These are phyloP conservation scores for Strigamia transsilvanica DNA, from an alignment of 2,888 invertebrate genomes.

Conservation along the genomic window DNA sequence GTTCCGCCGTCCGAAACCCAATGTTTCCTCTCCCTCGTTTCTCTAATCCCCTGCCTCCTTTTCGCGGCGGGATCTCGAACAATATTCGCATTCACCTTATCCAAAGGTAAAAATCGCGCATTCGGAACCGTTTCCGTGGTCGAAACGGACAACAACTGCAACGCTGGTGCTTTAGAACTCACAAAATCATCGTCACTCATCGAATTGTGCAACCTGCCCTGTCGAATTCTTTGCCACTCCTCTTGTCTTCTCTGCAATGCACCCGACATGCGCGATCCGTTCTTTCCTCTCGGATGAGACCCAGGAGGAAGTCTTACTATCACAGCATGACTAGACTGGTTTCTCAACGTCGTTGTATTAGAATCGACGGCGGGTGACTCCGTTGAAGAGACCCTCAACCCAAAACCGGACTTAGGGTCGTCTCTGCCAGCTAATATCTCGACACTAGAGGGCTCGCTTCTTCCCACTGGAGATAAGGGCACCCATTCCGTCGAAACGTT, in stretches of 20 bases:
- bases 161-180: background rate
- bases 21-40: slow-evolving; percentile 24
- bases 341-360: background rate
- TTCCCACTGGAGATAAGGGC: slow-evolving; percentile 3
- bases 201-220: background rate
- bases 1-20: background rate
- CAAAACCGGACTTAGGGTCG: background rate
- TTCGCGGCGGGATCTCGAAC: background rate
- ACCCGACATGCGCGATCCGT: slow-evolving; percentile 27
- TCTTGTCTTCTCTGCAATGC: slow-evolving; percentile 37
- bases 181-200: background rate
- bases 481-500: slow-evolving; percentile 30
- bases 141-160: no score
- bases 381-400: background rate
- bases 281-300: slow-evolving; percentile 12
- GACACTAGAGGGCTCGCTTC: background rate
- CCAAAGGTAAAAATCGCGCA: slow-evolving; percentile 2
- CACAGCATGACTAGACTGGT: slow-evolving; percentile 50
- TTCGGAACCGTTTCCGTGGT: background rate
- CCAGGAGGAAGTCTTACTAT: slow-evolving; percentile 45
- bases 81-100: slow-evolving; percentile 9
- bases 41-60: background rate
- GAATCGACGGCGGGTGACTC: background rate
- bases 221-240: slow-evolving; percentile 15
- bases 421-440: slow-evolving; percentile 24